A percentile compares a stretch with the other conserved stretches of the same genome.
Conservation (phyloP, 1,140 invertebrate genomes). For the Paraescarpia echinospica region DNA sequence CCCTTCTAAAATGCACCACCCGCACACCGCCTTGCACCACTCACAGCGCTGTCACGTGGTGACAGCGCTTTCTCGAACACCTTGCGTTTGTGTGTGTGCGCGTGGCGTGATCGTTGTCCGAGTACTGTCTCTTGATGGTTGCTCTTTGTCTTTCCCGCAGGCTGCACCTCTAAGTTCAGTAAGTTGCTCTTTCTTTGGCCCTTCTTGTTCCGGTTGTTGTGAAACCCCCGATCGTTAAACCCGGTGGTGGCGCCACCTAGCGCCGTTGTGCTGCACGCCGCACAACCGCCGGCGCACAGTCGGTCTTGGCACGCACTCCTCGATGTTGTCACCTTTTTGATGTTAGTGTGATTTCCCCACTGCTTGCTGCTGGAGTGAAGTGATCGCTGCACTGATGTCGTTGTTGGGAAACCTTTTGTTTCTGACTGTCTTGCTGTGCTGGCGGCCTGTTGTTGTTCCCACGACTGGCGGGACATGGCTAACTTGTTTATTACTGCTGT, state of each 20-base stretch:
- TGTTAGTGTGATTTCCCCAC: conserved; percentile 3
- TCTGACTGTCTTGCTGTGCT: background rate
- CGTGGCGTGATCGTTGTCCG: background rate
- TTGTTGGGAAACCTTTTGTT: conserved; percentile 5
- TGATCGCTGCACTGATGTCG: background rate
- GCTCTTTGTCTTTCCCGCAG: background rate
- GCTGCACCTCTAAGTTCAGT: conserved; percentile 19
- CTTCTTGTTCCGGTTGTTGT: background rate
- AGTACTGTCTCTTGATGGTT: conserved; percentile 1
- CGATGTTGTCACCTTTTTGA: background rate
- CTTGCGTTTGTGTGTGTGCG: background rate
- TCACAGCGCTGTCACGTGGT: background rate
- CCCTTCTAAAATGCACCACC: background rate
- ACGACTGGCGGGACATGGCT: background rate
- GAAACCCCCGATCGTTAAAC: background rate
- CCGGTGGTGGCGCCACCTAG: no score
- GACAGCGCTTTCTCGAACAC: background rate
- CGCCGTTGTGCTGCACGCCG: background rate
- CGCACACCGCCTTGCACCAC: background rate
- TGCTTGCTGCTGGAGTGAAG: background rate
- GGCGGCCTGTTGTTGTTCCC: background rate
- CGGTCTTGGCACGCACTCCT: background rate
- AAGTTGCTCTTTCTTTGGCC: conserved; percentile 9
- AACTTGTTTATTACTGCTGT: background rate
- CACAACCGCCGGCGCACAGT: background rate